Conservation (phyloP, 2,113 vertebrate species). For the Sorex fumeus region DNA sequence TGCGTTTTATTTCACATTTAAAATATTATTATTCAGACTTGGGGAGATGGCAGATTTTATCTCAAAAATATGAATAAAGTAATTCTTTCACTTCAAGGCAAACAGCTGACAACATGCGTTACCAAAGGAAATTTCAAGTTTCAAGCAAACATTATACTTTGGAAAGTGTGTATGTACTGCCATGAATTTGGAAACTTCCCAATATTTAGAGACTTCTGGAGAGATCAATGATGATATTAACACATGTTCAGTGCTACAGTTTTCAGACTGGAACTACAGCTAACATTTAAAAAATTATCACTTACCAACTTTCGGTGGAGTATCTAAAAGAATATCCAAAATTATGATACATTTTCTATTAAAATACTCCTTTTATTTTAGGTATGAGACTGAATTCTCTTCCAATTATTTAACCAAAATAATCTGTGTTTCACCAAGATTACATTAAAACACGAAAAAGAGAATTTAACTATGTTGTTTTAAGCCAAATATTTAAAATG, state of each 20-base stretch:
- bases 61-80: neutral
- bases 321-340: neutral
- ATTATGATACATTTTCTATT: neutral
- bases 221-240: slow-evolving; percentile 1
- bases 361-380: neutral
- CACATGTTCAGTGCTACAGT: neutral
- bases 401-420: slow-evolving; percentile 2
- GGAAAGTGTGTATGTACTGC: neutral
- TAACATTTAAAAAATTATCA: neutral
- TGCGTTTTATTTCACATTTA: neutral
- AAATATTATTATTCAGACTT: neutral
- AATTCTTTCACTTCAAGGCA: neutral
- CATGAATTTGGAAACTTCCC: neutral
- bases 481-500: slow-evolving; percentile 23
- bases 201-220: slow-evolving; percentile 14
- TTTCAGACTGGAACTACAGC: neutral
- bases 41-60: neutral
- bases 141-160: slow-evolving; percentile 8
- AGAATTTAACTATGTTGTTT: neutral
- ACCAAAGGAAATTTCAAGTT: neutral
- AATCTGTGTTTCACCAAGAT: slow-evolving; percentile 1
- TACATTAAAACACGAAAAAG: slow-evolving; percentile 35
- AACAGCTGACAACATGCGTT: neutral
- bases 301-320: neutral
- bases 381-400: neutral